Evolutionary conservation across 2,888 invertebrate genomes (phyloP), one percentile per base, ranked within the genome.

Genomic region (Sesia apiformis): DNA sequence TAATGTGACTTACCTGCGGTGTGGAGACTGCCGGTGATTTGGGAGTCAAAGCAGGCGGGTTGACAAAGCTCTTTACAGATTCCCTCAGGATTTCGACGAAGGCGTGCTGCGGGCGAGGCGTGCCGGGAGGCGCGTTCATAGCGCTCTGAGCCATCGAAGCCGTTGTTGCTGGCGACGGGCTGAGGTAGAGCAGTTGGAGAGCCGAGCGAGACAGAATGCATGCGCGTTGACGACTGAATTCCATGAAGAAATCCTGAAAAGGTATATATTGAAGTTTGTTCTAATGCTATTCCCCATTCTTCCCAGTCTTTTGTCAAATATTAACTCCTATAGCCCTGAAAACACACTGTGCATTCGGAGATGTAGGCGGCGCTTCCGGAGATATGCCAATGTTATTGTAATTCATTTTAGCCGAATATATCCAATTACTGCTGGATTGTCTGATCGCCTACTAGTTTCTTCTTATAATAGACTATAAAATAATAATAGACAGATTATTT

Each of bases 161-260:
- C 5, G 79, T 74, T 55, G 64, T 73, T 3, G 85, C 88, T 3
- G 87, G 81, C 39, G 85, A 79, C 53, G 89, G 88, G 56, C 81
- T 84, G 57, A 94, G 90, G 77, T 96, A 97, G 40, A 97, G 87
- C 58, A 95, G 90, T 77, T 97, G 98, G 4, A 98, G 87, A 46
- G 97, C 93, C 51, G 98, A 97, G 55, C 98, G 92, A 1, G 98
- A 97, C 5, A 98, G 91, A 57, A 98, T 96, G 81, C 98, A 98
- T 2, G 98, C 97, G 1, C 93, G 93, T 68, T 94, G 93, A 51
- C 95, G 93, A 70, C 98, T 98, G 81, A 98, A 98, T 70, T 97
- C 96, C 78, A 96, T 93, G 81, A 98, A 97, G 82, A 97, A 97
- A 74, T 98, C 97, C 96, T 95, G 76, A 49, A 23, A 23, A 23